Base-by-base conservation (phyloP, 2,888 invertebrate species). In the Tetrapedia diversipes region DNA sequence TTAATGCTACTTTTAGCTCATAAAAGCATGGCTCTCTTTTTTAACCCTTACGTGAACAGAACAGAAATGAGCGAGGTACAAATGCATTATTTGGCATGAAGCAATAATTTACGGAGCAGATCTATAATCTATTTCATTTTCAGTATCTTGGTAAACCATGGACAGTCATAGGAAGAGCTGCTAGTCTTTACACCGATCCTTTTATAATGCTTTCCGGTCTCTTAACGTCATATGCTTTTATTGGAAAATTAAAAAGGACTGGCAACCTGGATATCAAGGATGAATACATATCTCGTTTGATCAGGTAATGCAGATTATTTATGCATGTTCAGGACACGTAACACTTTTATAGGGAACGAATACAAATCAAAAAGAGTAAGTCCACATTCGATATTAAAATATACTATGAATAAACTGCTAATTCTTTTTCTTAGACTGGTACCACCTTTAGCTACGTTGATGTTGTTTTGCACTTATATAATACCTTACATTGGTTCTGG, bases 1-100 rank as follows among this genome's bases (percentile, higher is more conserved):
- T 54, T 94, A 7, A 93, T 95, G 93, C 89, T 95, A 71, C 88
- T 95, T 10, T 85, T 94, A 4, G 93, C 95, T 0, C 95, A 95
- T 89, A 95, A 95, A 88, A 94, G 95, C n/a, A 94, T 95, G 94
- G 95, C 95, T 0, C 88, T 94, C 66, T 94, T 95, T 86, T 95
- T 94, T 84, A 93, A 94, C 86, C 95, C 95, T 2, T 95, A 94
- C 86, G 90, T 93, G 54, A 95, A 95, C 86, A 92, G 95, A 78
- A 95, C 95, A 0, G 92, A 92, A 79, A 94, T 95, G 94, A 91
- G 94, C 0, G 95, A 95, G 93, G 95, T 95, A 90, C 86, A 87
- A 79, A 27, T 32, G 19, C 14, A 39, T 14, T 32, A 43, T 39
- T 51, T 22, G 27, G n/a, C n/a, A 45, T 19, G 57, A 39, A 4